phyloP scores from a whole-genome alignment of 2,888 invertebrate genomes.

The Seira musarum region DNA sequence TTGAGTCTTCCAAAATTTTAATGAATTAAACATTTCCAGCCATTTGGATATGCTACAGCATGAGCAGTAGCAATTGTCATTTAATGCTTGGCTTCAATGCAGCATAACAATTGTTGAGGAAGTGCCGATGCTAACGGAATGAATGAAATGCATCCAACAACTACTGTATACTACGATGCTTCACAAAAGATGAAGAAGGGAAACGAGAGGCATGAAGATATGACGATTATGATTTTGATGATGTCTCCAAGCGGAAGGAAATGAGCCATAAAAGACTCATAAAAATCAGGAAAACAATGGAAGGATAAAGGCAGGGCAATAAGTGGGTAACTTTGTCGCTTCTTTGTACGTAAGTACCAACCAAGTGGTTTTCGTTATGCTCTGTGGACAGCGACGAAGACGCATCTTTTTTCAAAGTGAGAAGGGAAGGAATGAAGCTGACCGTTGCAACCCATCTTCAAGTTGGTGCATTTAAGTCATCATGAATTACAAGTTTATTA shows the following conservation, averaged over 20 bases:
- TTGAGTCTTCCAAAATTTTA: not conserved
- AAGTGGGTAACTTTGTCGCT: slow-evolving; percentile 22
- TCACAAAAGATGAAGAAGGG: not conserved
- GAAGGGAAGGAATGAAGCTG: not conserved
- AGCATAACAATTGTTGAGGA: slow-evolving; percentile 21
- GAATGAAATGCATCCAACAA: too few relatives aligned
- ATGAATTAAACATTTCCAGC: not conserved
- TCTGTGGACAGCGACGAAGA: too few relatives aligned
- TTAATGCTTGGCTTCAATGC: not conserved
- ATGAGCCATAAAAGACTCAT: slow-evolving; percentile 34
- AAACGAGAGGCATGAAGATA: not conserved
- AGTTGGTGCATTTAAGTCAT: not conserved
- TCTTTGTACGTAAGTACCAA: not conserved
- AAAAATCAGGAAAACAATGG: slow-evolving; percentile 39
- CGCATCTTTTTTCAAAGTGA: too few relatives aligned
- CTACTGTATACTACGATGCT: too few relatives aligned
- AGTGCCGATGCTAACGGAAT: not conserved
- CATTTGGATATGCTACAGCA: not conserved
- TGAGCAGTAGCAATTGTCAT: not conserved
- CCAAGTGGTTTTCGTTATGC: too few relatives aligned
- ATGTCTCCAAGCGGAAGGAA: slow-evolving; percentile 46
- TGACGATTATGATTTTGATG: slow-evolving; percentile 13
- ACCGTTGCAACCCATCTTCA: not conserved
- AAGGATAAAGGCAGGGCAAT: slow-evolving; percentile 15
- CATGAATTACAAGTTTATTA: slow-evolving; percentile 12